Evolutionary conservation across 2,113 vertebrate genomes (phyloP).

Genomic region (Tupaia tana): DNA sequence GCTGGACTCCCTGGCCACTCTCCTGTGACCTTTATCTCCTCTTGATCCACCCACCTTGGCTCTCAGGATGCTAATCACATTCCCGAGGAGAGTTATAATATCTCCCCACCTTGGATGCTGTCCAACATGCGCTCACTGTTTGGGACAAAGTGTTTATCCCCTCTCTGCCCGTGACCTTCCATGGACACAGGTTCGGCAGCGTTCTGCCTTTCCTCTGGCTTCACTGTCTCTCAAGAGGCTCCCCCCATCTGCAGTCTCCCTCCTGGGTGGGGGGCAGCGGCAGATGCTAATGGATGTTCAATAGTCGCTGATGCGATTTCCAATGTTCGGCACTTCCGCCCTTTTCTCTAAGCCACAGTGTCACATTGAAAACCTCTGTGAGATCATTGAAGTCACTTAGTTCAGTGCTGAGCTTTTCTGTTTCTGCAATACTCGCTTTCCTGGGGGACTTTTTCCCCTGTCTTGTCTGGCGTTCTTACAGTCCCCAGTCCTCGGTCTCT

Average conservation of each 20-base stretch:
- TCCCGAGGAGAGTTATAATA: not conserved
- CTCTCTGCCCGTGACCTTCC: not conserved
- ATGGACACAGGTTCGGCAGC: not conserved
- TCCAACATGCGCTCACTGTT: not conserved
- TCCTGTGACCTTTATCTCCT: constrained; percentile 26
- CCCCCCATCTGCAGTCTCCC: not conserved
- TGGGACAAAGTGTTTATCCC: constrained; percentile 47
- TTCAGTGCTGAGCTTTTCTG: not conserved
- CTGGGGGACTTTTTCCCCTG: not conserved
- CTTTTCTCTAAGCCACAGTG: not conserved
- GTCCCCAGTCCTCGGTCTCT: not conserved
- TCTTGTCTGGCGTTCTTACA: not conserved
- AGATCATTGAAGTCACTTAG: not conserved
- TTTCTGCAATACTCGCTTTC: not conserved
- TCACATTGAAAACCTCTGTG: not conserved
- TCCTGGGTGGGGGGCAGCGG: not conserved
- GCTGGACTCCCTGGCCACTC: not conserved
- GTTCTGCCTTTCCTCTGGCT: not conserved
- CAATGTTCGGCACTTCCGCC: rapidly evolving
- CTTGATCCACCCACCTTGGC: not conserved
- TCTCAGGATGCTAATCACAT: constrained; percentile 51
- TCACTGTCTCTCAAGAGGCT: not conserved
- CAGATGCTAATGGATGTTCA: not conserved
- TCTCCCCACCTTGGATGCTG: constrained; percentile 24
- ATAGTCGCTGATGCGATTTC: not conserved